Evolutionary conservation across 2,113 vertebrate species (phyloP), one percentile per base, ranked within the genome.

Genomic region (Paradisaea rubra): DNA sequence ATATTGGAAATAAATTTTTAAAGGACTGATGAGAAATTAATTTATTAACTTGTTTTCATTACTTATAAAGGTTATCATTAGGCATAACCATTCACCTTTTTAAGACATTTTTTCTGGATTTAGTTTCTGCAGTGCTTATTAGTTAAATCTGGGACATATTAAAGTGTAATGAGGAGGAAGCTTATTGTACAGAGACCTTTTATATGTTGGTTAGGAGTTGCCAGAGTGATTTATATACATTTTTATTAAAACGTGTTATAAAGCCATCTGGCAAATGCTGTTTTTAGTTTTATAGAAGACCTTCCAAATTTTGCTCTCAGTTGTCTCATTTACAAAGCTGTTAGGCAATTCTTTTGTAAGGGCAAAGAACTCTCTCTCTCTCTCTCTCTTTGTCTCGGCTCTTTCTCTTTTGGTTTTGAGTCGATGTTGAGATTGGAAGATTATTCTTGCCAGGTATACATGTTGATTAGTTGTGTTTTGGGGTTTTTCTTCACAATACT

Each of bases 241-340:
- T 95, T 93, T 92, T 92, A 94, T 70, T 83, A 49, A 92, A 92
- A 88, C 42, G n/a, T 61, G 21, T 61, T 69, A 20, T 15, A 94
- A 92, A 77, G n/a, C 89, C 80, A 86, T 93, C 71, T 86, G 76
- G 68, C 1, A 6, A 88, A 83, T 53, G 31, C 3, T 69, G 9
- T 49, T 88, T 56, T 17, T 65, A 53, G 9, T 61, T 93, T 88
- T 92, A 73, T 45, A 91, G 53, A 94, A 94, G 80, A 41, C 57
- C 53, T 82, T 81, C 24, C 33, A 86, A 59, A 16, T 64, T 76
- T 85, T 85, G 23, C 7, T 76, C 23, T 74, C 44, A 21, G 22
- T 88, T 77, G 45, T 37, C 45, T 57, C 54, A 86, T 77, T 92
- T 88, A 60, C 16, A 72, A 85, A 88, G 13, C 13, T 65, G 19